These are phyloP conservation scores for Sinodicranocentrus sp. DNA, from an alignment of 2,888 invertebrate genomes.

Conservation along the genomic window DNA sequence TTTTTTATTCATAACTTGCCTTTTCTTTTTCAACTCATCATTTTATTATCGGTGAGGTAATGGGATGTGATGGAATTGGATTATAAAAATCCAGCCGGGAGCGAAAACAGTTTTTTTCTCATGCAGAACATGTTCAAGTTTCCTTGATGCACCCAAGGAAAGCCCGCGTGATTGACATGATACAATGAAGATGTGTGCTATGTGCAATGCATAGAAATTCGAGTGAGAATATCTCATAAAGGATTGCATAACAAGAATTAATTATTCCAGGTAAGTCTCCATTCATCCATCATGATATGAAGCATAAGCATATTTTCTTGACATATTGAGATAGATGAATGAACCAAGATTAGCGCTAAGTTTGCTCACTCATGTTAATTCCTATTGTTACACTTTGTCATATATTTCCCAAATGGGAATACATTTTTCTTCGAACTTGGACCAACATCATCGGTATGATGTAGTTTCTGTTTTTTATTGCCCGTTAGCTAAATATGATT, in stretches of 20 bases:
- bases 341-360: conserved; percentile 13
- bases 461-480: conserved; percentile 24
- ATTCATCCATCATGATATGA: conserved; percentile 8
- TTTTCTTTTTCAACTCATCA: too few species aligned
- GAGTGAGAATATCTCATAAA: too few species aligned
- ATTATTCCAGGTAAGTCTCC: conserved; percentile 59
- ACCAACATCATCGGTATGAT: too few species aligned
- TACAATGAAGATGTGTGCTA: not conserved
- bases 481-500: conserved; percentile 38
- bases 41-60: too few species aligned
- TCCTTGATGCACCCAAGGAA: conserved; percentile 8
- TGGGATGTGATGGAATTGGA: too few species aligned
- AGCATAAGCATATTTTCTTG: conserved; percentile 14
- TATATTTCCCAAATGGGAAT: too few species aligned
- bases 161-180: conserved; percentile 10
- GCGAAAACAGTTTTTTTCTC: not conserved
- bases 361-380: too few species aligned
- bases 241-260: conserved; percentile 42
- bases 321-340: conserved; percentile 40
- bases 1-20: too few species aligned
- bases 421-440: too few species aligned
- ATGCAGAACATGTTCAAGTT: not conserved
- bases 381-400: too few species aligned
- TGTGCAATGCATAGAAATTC: not conserved
- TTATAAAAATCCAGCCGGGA: not conserved